A percentile compares a stretch with the other conserved stretches of the same genome.
These are phyloP conservation scores for Anoura caudifer DNA, from an alignment of 2,113 vertebrate species.

Conservation along the genomic window DNA sequence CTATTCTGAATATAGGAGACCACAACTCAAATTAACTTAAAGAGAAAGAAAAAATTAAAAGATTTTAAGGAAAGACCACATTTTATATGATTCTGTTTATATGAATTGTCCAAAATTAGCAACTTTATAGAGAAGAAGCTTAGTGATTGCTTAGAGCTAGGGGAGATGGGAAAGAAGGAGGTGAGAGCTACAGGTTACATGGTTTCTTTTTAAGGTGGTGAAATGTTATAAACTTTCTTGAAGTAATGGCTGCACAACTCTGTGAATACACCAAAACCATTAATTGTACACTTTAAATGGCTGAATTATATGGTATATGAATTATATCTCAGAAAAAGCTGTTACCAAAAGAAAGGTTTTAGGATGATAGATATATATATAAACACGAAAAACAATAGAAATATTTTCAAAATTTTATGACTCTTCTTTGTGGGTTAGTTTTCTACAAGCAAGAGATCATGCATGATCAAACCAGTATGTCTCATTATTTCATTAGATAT, in stretches of 20 bases:
- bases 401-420: neutral
- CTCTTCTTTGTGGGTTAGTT: neutral
- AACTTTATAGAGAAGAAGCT: neutral
- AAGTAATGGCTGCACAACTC: neutral
- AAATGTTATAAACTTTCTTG: neutral
- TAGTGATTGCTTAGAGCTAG: neutral
- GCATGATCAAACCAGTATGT: neutral
- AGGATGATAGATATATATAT: neutral
- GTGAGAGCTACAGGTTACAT: neutral
- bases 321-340: neutral
- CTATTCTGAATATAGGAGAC: slow-evolving; percentile 36
- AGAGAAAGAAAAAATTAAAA: neutral
- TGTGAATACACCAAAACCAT: neutral
- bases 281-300: neutral
- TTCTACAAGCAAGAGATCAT: neutral
- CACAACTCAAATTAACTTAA: neutral
- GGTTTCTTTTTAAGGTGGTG: neutral
- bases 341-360: neutral
- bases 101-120: neutral
- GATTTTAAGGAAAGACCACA: neutral
- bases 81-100: neutral
- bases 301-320: neutral
- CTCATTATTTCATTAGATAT: neutral
- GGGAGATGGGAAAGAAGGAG: neutral
- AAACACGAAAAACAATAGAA: neutral